These are phyloP conservation scores for Paradoxurus hermaphroditus DNA, from an alignment of 2,113 vertebrate species.

Conservation along the genomic window DNA sequence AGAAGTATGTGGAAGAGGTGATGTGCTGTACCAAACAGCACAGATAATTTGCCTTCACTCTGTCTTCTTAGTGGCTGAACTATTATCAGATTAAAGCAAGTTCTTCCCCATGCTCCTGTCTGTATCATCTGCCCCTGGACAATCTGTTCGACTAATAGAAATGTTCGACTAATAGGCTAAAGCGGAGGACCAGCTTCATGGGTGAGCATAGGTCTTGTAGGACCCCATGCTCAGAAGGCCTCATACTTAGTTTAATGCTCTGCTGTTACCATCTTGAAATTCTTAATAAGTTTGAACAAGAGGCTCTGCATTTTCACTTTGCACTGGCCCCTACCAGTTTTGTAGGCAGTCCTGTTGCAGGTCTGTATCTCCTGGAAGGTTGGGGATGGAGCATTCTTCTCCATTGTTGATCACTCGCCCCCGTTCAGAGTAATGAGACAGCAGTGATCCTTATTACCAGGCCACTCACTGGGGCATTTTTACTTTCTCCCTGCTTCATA, in stretches of 20 bases:
- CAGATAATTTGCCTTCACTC: neutral
- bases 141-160: neutral
- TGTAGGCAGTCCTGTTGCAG: neutral
- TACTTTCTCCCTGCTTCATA: neutral
- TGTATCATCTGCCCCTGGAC: neutral
- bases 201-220: neutral
- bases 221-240: accelerated
- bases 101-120: neutral
- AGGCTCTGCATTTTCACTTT: neutral
- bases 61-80: neutral
- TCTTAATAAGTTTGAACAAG: neutral
- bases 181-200: neutral
- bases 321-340: neutral
- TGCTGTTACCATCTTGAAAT: neutral
- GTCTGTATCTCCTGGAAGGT: neutral
- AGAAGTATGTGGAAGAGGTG: neutral
- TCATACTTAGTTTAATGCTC: neutral
- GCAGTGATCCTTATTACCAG: neutral
- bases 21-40: neutral
- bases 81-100: neutral
- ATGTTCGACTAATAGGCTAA: neutral
- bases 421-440: neutral
- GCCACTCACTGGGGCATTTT: neutral
- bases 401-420: neutral
- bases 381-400: neutral